A percentile compares a stretch with the other conserved stretches of the same genome.
phyloP scores from a whole-genome alignment of 1,140 invertebrate species.

The Panulirus ornatus region DNA sequence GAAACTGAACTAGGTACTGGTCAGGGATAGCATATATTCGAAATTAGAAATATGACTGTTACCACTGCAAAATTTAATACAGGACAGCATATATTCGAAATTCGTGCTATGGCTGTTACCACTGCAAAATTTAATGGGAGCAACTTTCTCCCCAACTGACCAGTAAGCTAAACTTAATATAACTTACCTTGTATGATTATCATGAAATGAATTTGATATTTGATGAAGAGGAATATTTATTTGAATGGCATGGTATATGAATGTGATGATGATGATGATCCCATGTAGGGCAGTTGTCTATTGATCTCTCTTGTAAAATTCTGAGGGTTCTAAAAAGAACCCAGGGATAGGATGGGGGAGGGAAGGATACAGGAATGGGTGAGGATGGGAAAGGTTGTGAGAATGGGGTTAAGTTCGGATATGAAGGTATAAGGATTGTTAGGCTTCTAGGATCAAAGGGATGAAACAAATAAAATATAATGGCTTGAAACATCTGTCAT shows the following conservation, averaged over 20 bases:
- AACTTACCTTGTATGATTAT: too few species aligned
- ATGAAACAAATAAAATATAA: not conserved
- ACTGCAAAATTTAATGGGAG: too few species aligned
- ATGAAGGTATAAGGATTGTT: not conserved
- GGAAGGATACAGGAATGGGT: slow-evolving; percentile 57
- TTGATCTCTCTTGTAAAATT: slow-evolving; percentile 60
- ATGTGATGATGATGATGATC: slow-evolving; percentile 22
- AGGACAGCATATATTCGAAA: too few species aligned
- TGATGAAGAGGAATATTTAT: slow-evolving; percentile 33
- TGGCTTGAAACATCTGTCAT: not conserved
- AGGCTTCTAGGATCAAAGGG: not conserved
- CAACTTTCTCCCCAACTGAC: too few species aligned
- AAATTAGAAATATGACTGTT: too few species aligned
- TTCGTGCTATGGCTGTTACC: too few species aligned
- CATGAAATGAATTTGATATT: not conserved
- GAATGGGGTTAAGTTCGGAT: not conserved
- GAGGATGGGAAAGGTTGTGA: slow-evolving; percentile 12
- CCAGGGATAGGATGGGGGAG: slow-evolving; percentile 48
- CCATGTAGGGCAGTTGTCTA: slow-evolving; percentile 46
- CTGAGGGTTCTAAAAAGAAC: slow-evolving; percentile 72
- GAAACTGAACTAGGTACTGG: too few species aligned
- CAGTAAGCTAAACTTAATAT: too few species aligned
- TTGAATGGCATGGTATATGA: slow-evolving; percentile 13
- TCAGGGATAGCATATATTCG: too few species aligned
- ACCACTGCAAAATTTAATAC: too few species aligned